Evolutionary conservation across 1,140 invertebrate genomes (phyloP), one percentile per base, ranked within the genome.

Genomic region (Lycorma delicatula): DNA sequence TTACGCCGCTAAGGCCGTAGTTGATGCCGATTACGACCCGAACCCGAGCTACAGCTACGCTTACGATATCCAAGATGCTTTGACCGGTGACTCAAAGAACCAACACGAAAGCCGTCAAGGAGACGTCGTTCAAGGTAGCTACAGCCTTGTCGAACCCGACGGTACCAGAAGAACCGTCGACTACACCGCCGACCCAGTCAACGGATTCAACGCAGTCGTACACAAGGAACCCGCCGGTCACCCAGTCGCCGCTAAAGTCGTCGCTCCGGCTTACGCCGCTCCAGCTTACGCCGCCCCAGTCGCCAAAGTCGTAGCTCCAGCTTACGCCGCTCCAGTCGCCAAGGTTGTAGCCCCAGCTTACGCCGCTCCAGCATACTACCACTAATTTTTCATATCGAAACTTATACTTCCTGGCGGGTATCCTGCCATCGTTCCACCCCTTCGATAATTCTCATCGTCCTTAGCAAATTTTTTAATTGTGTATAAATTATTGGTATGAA

Each of bases 71-170:
- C 71, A 73, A 36, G 77, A 79, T 55, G 68, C 71, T 23, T 70
- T 78, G 64, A 79, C 77, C 28, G 75, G 76, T 11, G 78, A 80
- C 64, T 70, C 76, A 55, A 79, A 79, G 64, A 72, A 71, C 60
- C 77, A 79, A 59, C 67, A 74, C 46, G 78, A 79, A 65, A 70
- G 71, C 20, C 67, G 75, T 12, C 69, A 75, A 57, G 72, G 79
- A 1, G 79, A 81, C 59, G 70, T 74, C 28, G 77, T 79, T 16
- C 73, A 75, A 58, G 78, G 58, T 64, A 11, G 67, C 66, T 50
- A 70, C 68, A 51, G 58, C 48, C 54, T 62, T 11, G 41, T 63
- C 23, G 56, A 64, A n/a, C 56, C 59, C n/a, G 59, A 63, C 29
- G 63, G 63, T 36, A 48, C 56, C 36, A 25, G 31, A 6, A 47